phyloP scores from a whole-genome alignment of 2,113 vertebrate genomes.

The Sinocyclocheilus rhinocerous region DNA sequence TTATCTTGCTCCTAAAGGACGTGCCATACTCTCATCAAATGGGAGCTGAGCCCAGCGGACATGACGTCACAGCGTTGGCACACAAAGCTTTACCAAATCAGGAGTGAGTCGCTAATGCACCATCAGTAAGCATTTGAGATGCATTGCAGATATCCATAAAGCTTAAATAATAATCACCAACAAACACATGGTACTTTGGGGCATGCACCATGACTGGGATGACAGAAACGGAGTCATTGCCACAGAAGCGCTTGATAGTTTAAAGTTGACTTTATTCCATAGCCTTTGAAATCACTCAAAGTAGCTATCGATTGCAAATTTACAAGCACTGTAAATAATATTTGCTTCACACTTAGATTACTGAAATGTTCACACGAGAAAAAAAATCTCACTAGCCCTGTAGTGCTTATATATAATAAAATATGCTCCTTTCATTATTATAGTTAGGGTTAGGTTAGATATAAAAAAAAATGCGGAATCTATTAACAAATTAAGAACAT shows the following conservation, averaged over 20 bases:
- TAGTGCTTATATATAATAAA: not conserved
- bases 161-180: not conserved
- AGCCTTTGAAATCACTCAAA: not conserved
- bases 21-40: slow-evolving; percentile 44
- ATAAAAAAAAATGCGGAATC: not conserved
- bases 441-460: not conserved
- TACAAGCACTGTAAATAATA: not conserved
- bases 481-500: not conserved
- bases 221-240: not conserved
- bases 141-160: not conserved
- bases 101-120: slow-evolving; percentile 28
- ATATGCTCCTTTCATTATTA: not conserved
- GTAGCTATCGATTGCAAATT: not conserved
- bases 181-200: not conserved
- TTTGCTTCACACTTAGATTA: not conserved
- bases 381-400: not conserved
- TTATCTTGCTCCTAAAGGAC: slow-evolving; percentile 16
- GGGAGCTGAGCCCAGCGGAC: slow-evolving; percentile 43
- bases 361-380: not conserved
- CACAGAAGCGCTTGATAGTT: not conserved
- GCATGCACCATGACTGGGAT: not conserved
- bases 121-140: not conserved
- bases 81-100: slow-evolving; percentile 49
- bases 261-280: not conserved
- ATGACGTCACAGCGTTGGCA: slow-evolving; percentile 54